Evolutionary conservation across 2,113 vertebrate species (phyloP).

Genomic region (Parotia lawesii): DNA sequence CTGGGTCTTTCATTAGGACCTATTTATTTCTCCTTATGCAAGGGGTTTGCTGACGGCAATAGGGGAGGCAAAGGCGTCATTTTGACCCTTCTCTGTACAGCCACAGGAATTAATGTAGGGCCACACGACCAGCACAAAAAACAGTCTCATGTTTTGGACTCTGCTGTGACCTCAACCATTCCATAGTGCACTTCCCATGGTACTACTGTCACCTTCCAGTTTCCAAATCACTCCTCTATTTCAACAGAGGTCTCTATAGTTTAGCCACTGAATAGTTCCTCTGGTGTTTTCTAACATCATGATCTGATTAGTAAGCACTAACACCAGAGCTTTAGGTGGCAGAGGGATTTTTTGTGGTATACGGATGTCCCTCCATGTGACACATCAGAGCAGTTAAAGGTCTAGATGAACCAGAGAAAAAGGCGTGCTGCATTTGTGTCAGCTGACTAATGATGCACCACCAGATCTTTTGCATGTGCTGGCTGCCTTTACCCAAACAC

Average conservation of each 20-base stretch:
- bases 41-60: fast-evolving
- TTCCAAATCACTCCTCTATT: not conserved
- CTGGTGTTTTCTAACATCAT: not conserved
- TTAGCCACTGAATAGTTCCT: not conserved
- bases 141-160: fast-evolving
- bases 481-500: not conserved
- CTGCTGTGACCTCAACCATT: not conserved
- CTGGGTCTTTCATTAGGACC: not conserved
- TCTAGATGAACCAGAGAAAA: not conserved
- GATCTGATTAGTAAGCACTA: not conserved
- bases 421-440: not conserved
- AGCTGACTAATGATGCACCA: not conserved
- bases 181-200: not conserved
- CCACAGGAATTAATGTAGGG: not conserved
- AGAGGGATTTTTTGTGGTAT: not conserved
- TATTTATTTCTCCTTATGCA: not conserved
- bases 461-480: not conserved
- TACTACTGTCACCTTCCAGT: not conserved
- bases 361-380: not conserved
- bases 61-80: not conserved
- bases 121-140: not conserved
- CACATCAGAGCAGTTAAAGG: not conserved
- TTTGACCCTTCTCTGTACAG: not conserved
- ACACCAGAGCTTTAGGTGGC: not conserved
- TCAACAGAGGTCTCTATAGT: not conserved